Conservation (phyloP, 1,140 invertebrate genomes). For the Cotesia vestalis region DNA sequence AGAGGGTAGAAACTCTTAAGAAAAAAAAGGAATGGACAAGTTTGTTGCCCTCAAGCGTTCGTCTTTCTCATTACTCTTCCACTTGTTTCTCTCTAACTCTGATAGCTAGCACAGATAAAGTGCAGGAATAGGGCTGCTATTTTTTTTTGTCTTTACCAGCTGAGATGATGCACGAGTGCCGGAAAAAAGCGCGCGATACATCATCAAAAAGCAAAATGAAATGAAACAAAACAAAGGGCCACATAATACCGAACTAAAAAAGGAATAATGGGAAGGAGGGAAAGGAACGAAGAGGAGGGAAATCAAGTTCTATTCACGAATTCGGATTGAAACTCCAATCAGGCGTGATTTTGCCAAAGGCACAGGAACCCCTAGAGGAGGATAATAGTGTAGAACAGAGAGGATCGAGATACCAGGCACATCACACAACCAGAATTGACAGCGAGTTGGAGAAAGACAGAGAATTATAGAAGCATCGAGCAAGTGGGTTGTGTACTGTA, state of each 20-base stretch:
- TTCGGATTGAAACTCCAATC: slow-evolving; percentile 55
- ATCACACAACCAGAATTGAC: not conserved
- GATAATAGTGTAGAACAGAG: slow-evolving; percentile 47
- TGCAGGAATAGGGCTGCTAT: not conserved
- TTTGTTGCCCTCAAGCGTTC: slow-evolving; percentile 24
- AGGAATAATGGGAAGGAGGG: not conserved
- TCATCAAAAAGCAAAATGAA: not conserved
- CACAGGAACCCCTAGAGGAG: slow-evolving; percentile 41
- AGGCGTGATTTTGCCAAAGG: slow-evolving; percentile 55
- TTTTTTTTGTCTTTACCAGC: not conserved
- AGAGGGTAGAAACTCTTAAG: not conserved
- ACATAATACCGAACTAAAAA: not conserved
- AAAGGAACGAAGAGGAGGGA: slow-evolving; percentile 29
- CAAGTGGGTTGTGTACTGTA: not conserved
- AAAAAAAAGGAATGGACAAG: slow-evolving; percentile 21
- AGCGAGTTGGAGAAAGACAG: slow-evolving; percentile 1
- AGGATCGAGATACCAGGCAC: not conserved
- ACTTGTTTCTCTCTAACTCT: not conserved
- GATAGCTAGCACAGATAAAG: too few species aligned
- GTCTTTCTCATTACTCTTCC: not conserved
- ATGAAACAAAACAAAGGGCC: not conserved
- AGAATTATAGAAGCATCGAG: not conserved
- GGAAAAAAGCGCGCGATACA: not conserved
- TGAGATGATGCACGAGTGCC: not conserved
- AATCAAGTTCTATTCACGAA: slow-evolving; percentile 59